Percentiles rank a stretch among this genome's conserved stretches.
phyloP scores from a whole-genome alignment of 2,113 vertebrate species.

The Callionymus lyra region DNA sequence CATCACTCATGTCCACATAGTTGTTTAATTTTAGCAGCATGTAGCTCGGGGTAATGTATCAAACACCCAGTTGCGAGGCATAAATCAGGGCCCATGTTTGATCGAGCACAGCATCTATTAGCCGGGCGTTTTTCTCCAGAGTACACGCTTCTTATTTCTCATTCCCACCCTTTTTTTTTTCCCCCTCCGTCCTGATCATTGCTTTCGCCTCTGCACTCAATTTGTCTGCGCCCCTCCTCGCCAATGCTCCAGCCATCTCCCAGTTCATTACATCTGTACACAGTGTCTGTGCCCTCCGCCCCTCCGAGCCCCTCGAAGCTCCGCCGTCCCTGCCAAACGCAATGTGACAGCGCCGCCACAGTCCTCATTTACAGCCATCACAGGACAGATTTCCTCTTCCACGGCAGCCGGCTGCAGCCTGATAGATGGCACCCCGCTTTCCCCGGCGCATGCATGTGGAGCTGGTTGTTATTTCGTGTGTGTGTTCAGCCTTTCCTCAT shows the following conservation, averaged over 20 bases:
- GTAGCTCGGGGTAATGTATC: too few species aligned
- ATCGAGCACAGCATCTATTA: conserved; percentile 11
- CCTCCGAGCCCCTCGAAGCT: conserved; percentile 15
- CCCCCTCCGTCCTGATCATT: conserved; percentile 24
- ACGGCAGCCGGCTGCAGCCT: conserved; percentile 31
- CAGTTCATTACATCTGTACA: conserved; percentile 49
- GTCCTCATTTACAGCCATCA: conserved; percentile 57
- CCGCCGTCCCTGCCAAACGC: conserved; percentile 45
- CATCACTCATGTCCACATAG: too few species aligned
- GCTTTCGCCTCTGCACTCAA: conserved; percentile 32
- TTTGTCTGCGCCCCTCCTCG: conserved; percentile 8
- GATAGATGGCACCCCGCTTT: conserved; percentile 48
- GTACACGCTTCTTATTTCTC: conserved; percentile 13
- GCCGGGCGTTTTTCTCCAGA: conserved; percentile 14
- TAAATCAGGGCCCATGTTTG: too few species aligned
- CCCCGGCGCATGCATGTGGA: conserved; percentile 10
- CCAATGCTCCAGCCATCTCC: conserved; percentile 31
- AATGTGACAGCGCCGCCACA: conserved; percentile 54
- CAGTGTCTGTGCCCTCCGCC: conserved; percentile 26
- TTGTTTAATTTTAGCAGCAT: too few species aligned
- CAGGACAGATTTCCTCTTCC: conserved; percentile 53
- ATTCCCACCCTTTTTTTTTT: conserved; percentile 17
- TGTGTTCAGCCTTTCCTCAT: conserved; percentile 9
- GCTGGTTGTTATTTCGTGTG: conserved; percentile 8
- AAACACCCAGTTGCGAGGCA: too few species aligned